A percentile compares a stretch with the other conserved stretches of the same genome.
phyloP scores from a whole-genome alignment of 2,888 invertebrate genomes.

The Cheilosia vulpina region DNA sequence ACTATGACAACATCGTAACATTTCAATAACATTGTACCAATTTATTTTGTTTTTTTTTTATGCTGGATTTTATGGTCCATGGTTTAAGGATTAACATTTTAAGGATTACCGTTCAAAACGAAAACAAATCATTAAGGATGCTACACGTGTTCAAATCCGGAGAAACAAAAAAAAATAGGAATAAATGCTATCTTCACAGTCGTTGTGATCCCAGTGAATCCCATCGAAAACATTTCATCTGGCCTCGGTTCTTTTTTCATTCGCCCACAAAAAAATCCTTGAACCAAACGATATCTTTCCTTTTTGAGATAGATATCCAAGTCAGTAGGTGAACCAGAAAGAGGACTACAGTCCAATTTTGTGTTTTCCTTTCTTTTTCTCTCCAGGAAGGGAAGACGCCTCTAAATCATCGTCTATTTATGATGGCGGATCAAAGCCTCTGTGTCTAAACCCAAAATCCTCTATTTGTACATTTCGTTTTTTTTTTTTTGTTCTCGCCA shows the following conservation, averaged over 20 bases:
- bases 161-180: not conserved
- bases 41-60: not conserved
- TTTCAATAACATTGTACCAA: slow-evolving; percentile 1
- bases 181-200: slow-evolving; percentile 10
- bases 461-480: slow-evolving; percentile 12
- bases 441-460: slow-evolving; percentile 18
- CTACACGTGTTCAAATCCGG: not conserved
- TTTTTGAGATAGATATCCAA: slow-evolving; percentile 3
- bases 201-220: slow-evolving; percentile 15
- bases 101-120: not conserved
- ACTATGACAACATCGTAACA: not conserved
- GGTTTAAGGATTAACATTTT: not conserved
- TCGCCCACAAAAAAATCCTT: slow-evolving; percentile 1
- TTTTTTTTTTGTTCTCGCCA: not conserved
- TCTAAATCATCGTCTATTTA: slow-evolving; percentile 68
- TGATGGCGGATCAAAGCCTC: slow-evolving; percentile 54
- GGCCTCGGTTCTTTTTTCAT: not conserved
- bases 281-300: slow-evolving; percentile 15
- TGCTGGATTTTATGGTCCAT: not conserved
- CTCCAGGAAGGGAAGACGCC: not conserved
- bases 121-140: slow-evolving; percentile 15
- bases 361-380: not conserved
- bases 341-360: not conserved
- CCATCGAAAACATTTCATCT: slow-evolving; percentile 6
- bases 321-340: slow-evolving; percentile 47